phyloP scores from a whole-genome alignment of 2,888 invertebrate genomes.

The Atherix ibis region DNA sequence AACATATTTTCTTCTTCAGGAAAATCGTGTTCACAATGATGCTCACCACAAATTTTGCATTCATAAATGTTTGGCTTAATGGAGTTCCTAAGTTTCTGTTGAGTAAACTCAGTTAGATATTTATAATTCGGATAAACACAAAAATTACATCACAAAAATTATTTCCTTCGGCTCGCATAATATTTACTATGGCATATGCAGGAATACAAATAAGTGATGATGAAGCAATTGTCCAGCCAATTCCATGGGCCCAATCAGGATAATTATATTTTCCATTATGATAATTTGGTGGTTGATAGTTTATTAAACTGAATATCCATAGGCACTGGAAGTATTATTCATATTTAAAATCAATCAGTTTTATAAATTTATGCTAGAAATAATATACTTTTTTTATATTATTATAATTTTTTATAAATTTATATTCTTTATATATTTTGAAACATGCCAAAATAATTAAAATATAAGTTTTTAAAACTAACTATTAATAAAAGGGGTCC shows the following conservation, averaged over 20 bases:
- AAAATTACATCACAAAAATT: conserved; percentile 50
- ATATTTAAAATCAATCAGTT: conserved; percentile 3
- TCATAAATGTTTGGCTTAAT: conserved; percentile 61
- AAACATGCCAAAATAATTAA: too few relatives aligned
- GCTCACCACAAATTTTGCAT: conserved; percentile 56
- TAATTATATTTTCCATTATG: conserved; percentile 63
- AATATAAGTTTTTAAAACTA: too few relatives aligned
- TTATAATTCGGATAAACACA: neutral
- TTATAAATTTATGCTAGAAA: too few relatives aligned
- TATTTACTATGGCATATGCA: conserved; percentile 55
- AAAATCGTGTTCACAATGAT: conserved; percentile 55
- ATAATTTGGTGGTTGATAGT: conserved; percentile 73
- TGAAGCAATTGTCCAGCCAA: conserved; percentile 78
- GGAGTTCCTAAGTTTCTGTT: conserved; percentile 58
- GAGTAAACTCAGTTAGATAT: too few relatives aligned
- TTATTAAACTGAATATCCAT: conserved; percentile 77
- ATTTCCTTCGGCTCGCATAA: conserved; percentile 54
- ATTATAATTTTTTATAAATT: too few relatives aligned
- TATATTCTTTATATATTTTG: too few relatives aligned
- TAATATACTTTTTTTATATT: too few relatives aligned
- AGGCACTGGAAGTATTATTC: conserved; percentile 42
- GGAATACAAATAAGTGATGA: conserved; percentile 76
- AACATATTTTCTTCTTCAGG: conserved; percentile 35
- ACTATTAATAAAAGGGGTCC: conserved; percentile 64
- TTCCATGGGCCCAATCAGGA: conserved; percentile 68